Evolutionary conservation across 2,888 invertebrate species (phyloP), one percentile per base, ranked within the genome.

Genomic region (Torymus texanus): DNA sequence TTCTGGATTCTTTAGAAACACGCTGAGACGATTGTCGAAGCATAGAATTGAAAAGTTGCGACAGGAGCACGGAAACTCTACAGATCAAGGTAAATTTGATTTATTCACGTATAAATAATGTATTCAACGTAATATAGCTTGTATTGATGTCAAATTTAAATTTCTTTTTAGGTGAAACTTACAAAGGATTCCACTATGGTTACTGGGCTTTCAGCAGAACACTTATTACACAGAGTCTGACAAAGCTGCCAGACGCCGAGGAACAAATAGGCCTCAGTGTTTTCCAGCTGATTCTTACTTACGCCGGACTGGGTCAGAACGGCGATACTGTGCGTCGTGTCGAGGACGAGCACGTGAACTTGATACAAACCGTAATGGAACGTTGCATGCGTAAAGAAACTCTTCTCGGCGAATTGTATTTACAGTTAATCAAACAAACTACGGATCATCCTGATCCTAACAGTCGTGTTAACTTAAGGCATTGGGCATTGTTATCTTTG

Each of bases 381-480:
- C 94, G 97, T 79, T 97, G 97, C 86, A 95, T 98, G 95, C 94
- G 97, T 85, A 97, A 96, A 88, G 97, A 97, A 87, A 93, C 95
- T 68, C 92, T 97, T 68, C 92, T 97, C 5, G 97, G 96, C 87
- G 98, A 98, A 90, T 92, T 97, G 78, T 98, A 97, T 89, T 92
- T 98, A 84, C 97, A 98, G 89, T 93, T 98, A 59, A 95, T 98
- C 79, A 98, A 98, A 89, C 96, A 97, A 91, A 98, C 98, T 0
- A 98, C 97, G 0, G 97, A 97, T 86, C 96, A 96, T 91, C 96
- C 96, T 0, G 97, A 97, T 91, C 96, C 97, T 0, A 95, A 95
- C 86, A 96, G 96, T 0, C 92, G 96, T 72, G 97, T 97, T 0
- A 96, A 97, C 87, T 92, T 96, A 65, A 93, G 97, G 18, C 97